Base-by-base conservation (phyloP, 2,888 invertebrate genomes). In the Zaprionus bogoriensis region DNA sequence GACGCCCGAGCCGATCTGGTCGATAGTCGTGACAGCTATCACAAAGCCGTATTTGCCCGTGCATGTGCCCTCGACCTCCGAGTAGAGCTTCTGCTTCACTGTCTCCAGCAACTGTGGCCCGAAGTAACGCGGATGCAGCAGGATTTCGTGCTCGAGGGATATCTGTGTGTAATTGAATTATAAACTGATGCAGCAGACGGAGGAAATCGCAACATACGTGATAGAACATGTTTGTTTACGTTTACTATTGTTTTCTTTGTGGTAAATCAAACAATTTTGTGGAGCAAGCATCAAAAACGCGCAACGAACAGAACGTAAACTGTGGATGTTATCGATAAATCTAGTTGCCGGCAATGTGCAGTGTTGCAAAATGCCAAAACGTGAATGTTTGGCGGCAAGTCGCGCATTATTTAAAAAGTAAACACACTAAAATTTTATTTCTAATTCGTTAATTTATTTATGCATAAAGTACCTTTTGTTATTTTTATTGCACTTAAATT, bases 11-110 rank as follows among this genome's bases (percentile, higher is more conserved):
- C 99, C 99, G 88, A 99, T 99, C 89, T 97, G 98, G 90, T 99
- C 99, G 88, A 99, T 99, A n/a, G 98, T 98, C 9, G 99, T 99
- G 1, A 99, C 99, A 54, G 99, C 99, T 90, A 99, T 98, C 1
- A 99, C 99, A 91, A 99, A 99, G 2, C 99, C 99, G 93, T 99
- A 98, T 96, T 99, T 99, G 91, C 99, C 99, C 1, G 98, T 99
- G 90, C 99, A 99, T 0, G 99, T 99, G 64, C 99, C 99, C 92
- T 99, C 99, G 0, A 98, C 99, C 93, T 99, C 99, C 14, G 98
- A 97, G 89, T 99, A 99, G 12, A 99, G 92, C 90, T 99, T 99
- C 89, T 98, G 98, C 92, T 98, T 98, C 0, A 99, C 99, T 28
- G 98, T 99, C 89, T 99, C 99, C 79, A 99, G 91, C 58, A 99